phyloP scores from a whole-genome alignment of 2,888 invertebrate species.

The Nephrocerus scutellatus region DNA sequence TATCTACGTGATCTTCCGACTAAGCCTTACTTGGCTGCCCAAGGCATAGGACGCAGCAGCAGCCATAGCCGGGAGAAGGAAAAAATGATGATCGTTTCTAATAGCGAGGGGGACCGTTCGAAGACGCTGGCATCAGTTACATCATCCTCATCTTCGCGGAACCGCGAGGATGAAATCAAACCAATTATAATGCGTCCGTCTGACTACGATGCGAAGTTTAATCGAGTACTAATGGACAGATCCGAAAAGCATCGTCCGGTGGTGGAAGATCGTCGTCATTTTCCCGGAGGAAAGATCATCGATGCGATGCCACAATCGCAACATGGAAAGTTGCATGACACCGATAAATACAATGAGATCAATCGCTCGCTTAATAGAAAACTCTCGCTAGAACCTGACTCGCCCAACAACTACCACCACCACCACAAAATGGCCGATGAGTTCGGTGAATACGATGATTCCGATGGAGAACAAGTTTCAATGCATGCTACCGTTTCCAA shows the following conservation, averaged over 20 bases:
- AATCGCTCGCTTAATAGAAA: conserved; percentile 41
- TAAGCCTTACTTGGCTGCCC: conserved; percentile 39
- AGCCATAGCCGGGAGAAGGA: conserved; percentile 25
- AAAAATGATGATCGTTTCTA: conserved; percentile 14
- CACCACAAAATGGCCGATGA: conserved; percentile 26
- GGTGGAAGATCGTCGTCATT: too few species aligned
- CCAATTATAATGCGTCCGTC: conserved; percentile 45
- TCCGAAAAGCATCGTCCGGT: too few species aligned
- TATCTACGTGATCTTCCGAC: conserved; percentile 44
- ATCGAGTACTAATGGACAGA: conserved; percentile 43
- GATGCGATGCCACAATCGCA: too few species aligned
- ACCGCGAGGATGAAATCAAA: conserved; percentile 44
- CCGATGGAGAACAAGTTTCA: conserved; percentile 31
- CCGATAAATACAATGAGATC: conserved; percentile 42
- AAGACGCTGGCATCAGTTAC: conserved; percentile 24
- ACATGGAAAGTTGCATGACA: conserved; percentile 33
- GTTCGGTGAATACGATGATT: conserved; percentile 37
- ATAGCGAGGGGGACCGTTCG: conserved; percentile 9
- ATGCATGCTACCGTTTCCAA: conserved; percentile 15
- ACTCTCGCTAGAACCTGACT: conserved; percentile 26
- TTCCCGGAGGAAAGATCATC: too few species aligned
- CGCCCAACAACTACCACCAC: too few species aligned
- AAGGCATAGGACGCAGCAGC: conserved; percentile 8
- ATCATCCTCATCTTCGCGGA: conserved; percentile 31
- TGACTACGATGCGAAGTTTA: conserved; percentile 45